phyloP scores from a whole-genome alignment of 2,113 vertebrate genomes.

The Gorsachius goisagi region DNA sequence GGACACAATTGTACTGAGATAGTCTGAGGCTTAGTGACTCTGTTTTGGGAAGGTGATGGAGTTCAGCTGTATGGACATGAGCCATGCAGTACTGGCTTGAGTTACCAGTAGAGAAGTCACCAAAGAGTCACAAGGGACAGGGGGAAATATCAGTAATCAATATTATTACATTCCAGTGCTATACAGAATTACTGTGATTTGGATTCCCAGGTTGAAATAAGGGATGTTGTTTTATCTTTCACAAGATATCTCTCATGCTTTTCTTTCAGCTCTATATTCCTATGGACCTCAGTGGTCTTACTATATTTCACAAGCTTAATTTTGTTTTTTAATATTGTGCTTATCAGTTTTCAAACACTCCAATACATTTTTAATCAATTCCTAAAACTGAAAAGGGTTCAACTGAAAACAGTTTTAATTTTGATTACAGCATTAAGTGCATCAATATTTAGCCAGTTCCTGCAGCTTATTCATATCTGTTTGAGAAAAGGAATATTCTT shows the following conservation, averaged over 20 bases:
- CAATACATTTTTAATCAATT: background rate
- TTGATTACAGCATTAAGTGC: background rate
- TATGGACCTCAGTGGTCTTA: background rate
- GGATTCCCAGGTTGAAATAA: background rate
- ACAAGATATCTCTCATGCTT: background rate
- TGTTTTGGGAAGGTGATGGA: background rate
- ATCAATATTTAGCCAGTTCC: background rate
- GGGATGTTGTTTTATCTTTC: background rate
- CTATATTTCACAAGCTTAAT: background rate
- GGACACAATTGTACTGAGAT: background rate
- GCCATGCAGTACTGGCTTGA: background rate
- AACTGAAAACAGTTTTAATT: background rate
- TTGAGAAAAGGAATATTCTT: background rate
- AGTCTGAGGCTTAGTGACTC: rapidly evolving
- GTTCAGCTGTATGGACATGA: background rate
- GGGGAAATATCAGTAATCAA: background rate
- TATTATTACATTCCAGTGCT: background rate
- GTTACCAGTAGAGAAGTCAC: background rate
- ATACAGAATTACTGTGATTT: background rate
- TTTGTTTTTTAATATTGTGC: background rate
- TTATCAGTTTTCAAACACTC: background rate
- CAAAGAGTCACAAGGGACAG: background rate
- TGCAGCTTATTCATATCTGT: background rate
- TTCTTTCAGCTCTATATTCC: background rate
- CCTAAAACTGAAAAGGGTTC: background rate